Evolutionary conservation across 2,888 invertebrate genomes (phyloP), one percentile per base, ranked within the genome.

Genomic region (Oligia fasciuncula): DNA sequence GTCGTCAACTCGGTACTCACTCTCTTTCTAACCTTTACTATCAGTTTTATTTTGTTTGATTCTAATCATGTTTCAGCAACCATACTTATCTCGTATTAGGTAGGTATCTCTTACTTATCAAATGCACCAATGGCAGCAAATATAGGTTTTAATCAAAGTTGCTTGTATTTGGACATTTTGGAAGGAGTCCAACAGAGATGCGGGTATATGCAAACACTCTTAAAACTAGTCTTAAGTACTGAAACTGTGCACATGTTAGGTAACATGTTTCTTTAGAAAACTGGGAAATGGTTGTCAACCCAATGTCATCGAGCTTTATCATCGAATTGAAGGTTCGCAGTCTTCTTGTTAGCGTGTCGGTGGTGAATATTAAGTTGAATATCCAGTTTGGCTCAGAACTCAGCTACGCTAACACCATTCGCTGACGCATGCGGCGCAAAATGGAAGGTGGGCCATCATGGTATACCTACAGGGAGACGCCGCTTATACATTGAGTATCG

Each of bases 111-210:
- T 43, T 35, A 54, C 43, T 43, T 70, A 62, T 75, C 74, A 65
- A 75, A 77, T 85, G 74, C 68, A 73, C 75, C 66, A 74, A 81
- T 65, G 60, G 54, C 11, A 74, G 72, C 79, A 77, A 82, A 84
- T 80, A 75, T 73, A 65, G 49, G 69, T 67, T 83, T 73, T 78
- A 73, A 84, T 84, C 74, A 73, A 75, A 79, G 70, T 73, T 62
- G 70, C 69, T 76, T 69, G 65, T 71, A 82, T 77, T 87, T 88
- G 88, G 40, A 40, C 40, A 40, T 40, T 40, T 40, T 40, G 87
- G 87, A 85, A 43, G 11, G 13, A 19, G 49, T 85, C 88, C 88
- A 88, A 87, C 17, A 13, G 19, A 73, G 67, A 73, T 73, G 73
- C 67, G 51, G 79, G 73, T 72, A 66, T 2, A 69, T 19, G 11